Evolutionary conservation across 1,140 invertebrate species (phyloP), one percentile per base, ranked within the genome.

Genomic region (Bursaphelenchus mucronatus): DNA sequence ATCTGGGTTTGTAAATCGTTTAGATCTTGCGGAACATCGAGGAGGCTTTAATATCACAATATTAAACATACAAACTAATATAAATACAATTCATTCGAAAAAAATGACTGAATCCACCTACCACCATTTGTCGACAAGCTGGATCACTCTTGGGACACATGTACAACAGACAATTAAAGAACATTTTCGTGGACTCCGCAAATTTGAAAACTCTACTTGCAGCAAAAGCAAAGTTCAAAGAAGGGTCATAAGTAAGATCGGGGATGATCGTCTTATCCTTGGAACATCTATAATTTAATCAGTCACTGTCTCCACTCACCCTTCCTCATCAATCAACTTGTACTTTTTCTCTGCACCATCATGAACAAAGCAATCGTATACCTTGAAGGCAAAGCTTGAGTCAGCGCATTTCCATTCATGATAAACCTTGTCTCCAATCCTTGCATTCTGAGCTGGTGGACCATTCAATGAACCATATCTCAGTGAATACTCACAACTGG

Each of bases 81-180:
- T 30, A 30, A n/a, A n/a, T n/a, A n/a, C n/a, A n/a, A n/a, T n/a
- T n/a, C 5, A 30, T 30, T 30, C 30, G 5, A 30, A 30, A 30
- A 30, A 30, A 3, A 30, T 30, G 30, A 30, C 30, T 30, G 5
- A 30, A 30, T 30, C 30, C 30, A 53, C 17, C 9, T 19, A 59
- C 40, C 13, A 55, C 61, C 44, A 44, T 17, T 44, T 19, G 58
- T 17, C 44, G 40, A 49, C 72, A 75, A 19, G 43, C 44, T 13
- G 62, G 50, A 58, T 74, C 73, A 10, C 43, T 70, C 61, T 74
- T 74, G 3, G 70, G 63, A 50, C 71, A 74, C 52, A 73, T 68
- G 52, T 74, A 74, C 19, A 74, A 52, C 17, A 74, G 50, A 30
- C 71, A 74, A 54, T 74, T 63, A 30, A 74, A 74, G 43, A 65